Evolutionary conservation across 2,797 vertebrate species (phyloP).

Genomic region (Myoxocephalus aenaeus): DNA sequence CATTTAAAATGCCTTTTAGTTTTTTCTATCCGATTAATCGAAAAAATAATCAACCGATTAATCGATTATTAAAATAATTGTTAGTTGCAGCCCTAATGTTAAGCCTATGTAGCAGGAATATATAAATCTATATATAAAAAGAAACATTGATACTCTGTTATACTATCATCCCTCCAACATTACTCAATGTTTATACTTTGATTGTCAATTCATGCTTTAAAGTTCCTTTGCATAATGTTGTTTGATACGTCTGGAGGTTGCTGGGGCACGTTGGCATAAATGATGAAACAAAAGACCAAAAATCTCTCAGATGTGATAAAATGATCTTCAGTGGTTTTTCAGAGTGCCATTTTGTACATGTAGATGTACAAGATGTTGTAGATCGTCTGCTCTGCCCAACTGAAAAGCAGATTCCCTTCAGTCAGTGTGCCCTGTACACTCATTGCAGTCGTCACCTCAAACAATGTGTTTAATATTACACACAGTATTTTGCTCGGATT

Average conservation of each 20-base stretch:
- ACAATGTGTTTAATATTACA: background rate
- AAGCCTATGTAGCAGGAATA: no score
- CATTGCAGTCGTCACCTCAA: background rate
- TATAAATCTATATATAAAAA: background rate
- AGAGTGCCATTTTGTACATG: background rate
- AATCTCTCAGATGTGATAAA: background rate
- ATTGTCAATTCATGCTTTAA: background rate
- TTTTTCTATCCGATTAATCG: no score
- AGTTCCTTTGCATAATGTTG: background rate
- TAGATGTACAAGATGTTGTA: background rate
- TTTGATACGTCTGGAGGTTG: background rate
- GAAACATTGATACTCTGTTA: background rate
- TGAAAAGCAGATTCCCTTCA: background rate
- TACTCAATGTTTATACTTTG: background rate
- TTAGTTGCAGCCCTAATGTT: no score
- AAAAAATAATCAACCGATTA: no score
- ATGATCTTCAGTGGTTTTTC: background rate
- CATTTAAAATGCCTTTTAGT: no score
- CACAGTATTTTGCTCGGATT: background rate
- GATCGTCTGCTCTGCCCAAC: background rate
- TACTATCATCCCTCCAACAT: background rate
- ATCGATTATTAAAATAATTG: no score
- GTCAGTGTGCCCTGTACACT: background rate
- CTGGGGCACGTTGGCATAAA: background rate
- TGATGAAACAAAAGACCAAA: constrained; percentile 11